These are phyloP conservation scores for Carassius auratus DNA, from an alignment of 2,113 vertebrate genomes.

Conservation along the genomic window DNA sequence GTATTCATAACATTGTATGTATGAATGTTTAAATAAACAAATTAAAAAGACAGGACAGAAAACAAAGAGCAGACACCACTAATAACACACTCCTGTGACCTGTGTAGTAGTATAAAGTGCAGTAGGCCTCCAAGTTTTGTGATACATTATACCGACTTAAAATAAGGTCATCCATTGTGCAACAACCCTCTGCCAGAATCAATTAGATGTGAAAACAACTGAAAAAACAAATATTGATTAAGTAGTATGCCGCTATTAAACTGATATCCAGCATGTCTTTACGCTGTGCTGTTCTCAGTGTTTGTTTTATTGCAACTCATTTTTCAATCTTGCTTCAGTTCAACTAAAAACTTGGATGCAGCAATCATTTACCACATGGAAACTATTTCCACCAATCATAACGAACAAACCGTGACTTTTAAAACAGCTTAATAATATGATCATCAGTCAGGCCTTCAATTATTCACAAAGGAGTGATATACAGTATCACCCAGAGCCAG, in stretches of 20 bases:
- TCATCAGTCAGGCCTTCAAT: constrained; percentile 30
- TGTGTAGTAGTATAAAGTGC: not conserved
- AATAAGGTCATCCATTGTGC: constrained; percentile 4
- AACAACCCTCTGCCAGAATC: constrained; percentile 5
- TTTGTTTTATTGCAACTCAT: constrained; percentile 42
- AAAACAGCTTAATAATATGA: constrained; percentile 37
- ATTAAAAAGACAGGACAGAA: no score
- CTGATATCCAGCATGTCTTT: constrained; percentile 13
- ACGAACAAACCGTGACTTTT: constrained; percentile 44
- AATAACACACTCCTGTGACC: not conserved
- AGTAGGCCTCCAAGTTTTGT: not conserved
- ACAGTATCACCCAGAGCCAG: not conserved
- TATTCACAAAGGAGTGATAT: constrained; percentile 5
- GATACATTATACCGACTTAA: not conserved
- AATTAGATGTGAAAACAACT: constrained; percentile 19
- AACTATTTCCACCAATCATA: constrained; percentile 43
- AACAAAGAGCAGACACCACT: not conserved
- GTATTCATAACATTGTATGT: not conserved
- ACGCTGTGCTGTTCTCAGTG: constrained; percentile 14
- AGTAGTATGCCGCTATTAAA: constrained; percentile 23
- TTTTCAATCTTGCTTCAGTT: constrained; percentile 13
- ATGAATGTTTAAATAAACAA: not conserved
- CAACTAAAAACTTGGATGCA: constrained; percentile 27
- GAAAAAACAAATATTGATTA: constrained; percentile 30
- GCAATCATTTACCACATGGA: constrained; percentile 47